Conservation (phyloP, 2,888 invertebrate species). For the Dexiosoma caninum region DNA sequence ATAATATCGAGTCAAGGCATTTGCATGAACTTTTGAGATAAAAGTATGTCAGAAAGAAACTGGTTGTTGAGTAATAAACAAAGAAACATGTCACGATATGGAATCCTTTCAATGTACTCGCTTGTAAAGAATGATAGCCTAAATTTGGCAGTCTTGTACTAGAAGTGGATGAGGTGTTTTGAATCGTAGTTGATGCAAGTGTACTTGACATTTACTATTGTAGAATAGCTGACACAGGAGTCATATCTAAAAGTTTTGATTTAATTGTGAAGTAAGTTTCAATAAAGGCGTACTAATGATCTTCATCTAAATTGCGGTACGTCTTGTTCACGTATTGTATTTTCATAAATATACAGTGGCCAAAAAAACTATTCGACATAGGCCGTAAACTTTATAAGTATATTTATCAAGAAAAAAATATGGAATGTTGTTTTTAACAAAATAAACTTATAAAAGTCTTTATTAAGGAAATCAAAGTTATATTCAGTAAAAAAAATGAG, state of each 20-base stretch:
- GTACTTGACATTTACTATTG: neutral
- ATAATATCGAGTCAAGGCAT: conserved; percentile 5
- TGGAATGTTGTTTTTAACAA: too few relatives aligned
- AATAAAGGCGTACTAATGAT: neutral
- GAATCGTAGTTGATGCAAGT: too few relatives aligned
- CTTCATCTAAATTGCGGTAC: neutral
- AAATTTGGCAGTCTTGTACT: conserved; percentile 9
- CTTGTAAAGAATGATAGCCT: conserved; percentile 5
- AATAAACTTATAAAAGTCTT: too few relatives aligned
- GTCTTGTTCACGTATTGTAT: neutral
- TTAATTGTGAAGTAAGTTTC: too few relatives aligned
- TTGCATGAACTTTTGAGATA: neutral
- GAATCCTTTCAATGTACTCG: conserved; percentile 12
- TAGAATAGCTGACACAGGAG: neutral
- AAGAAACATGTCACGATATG: conserved; percentile 21
- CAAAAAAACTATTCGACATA: too few relatives aligned
- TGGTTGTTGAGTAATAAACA: neutral
- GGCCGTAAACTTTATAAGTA: too few relatives aligned
- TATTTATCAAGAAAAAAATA: too few relatives aligned
- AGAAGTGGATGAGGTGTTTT: neutral
- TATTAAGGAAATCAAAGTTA: too few relatives aligned
- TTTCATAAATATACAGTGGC: conserved; percentile 1
- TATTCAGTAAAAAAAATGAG: too few relatives aligned
- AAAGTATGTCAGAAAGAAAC: neutral
- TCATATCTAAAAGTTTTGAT: conserved; percentile 7